Base-by-base conservation (phyloP, 2,113 vertebrate species). In the Psophia crepitans region DNA sequence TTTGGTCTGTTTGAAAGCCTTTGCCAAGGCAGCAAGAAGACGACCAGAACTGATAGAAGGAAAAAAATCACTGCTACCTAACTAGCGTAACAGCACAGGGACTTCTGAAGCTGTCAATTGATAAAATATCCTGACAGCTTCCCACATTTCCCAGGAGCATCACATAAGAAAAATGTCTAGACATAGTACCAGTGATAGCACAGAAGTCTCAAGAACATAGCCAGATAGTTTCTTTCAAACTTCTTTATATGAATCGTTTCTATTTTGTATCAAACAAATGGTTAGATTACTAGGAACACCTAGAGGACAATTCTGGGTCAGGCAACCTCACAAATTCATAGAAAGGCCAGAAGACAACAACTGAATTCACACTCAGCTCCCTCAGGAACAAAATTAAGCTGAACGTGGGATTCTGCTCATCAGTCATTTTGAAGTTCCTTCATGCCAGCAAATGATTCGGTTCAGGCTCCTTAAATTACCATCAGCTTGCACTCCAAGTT, bases 1-100 rank as follows among this genome's bases (percentile, higher is more conserved):
- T 97, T 76, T 73, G 84, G 86, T 92, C 95, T 96, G 84, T 74
- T 96, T 95, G 94, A 97, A 95, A 91, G 81, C 22, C 41, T 91
- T 82, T 97, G 94, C 94, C 94, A 97, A 96, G 77, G 70, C 86
- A 95, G 92, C 80, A 85, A 87, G 77, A 85, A 87, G 77, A 84
- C 8, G 26, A 89, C 70, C 86, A 95, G 86, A 87, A 88, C 92
- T 77, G 87, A 97, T 73, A 95, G 87, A 87, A 94, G 44, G 39
- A 41, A 92, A 96, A 79, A 96, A 94, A 75, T 89, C 87, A 69
- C 53, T 71, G 69, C 39, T 92, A 68, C 92, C 61, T 94, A 83
- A 85, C 57, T 51, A 92, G 74, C 53, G 24, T 19, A 90, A 79
- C 73, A 95, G 85, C 6, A 19, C 28, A 24, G 65, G 61, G 61